Conservation (phyloP, 1,140 invertebrate species). For the Drosophila kikkawai region DNA sequence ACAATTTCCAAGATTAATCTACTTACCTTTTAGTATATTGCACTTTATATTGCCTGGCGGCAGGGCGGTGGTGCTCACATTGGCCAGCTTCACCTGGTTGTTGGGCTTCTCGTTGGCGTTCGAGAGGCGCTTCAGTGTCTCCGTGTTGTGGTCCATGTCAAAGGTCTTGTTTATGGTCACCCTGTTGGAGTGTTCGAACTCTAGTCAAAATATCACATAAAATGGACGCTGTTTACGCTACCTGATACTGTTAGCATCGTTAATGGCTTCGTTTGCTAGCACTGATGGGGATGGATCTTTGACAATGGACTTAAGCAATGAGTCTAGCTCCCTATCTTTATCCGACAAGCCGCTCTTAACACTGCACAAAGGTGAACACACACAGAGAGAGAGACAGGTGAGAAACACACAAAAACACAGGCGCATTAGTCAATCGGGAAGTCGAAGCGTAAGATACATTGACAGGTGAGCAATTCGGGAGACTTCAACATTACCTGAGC, state of each 20-base stretch:
- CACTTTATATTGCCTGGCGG: constrained; percentile 96
- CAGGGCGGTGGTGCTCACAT: constrained; percentile 88
- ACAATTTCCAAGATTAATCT: neutral
- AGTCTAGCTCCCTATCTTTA: constrained; percentile 87
- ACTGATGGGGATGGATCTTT: constrained; percentile 87
- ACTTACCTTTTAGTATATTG: constrained; percentile 95
- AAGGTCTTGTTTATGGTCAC: constrained; percentile 87
- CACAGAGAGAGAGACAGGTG: constrained; percentile 48
- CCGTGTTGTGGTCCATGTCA: constrained; percentile 87
- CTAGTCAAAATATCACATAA: constrained; percentile 63
- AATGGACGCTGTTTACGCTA: constrained; percentile 62
- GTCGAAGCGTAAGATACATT: constrained; percentile 41
- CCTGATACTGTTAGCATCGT: constrained; percentile 85
- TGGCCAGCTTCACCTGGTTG: constrained; percentile 88
- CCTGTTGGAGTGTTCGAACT: constrained; percentile 66
- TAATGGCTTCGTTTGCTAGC: constrained; percentile 85
- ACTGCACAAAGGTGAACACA: constrained; percentile 83
- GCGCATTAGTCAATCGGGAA: constrained; percentile 64
- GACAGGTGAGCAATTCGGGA: constrained; percentile 1
- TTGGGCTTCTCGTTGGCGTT: constrained; percentile 88
- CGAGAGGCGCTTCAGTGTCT: constrained; percentile 86
- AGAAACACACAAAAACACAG: constrained; percentile 63
- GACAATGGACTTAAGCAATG: constrained; percentile 86
- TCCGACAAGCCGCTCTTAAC: constrained; percentile 86
- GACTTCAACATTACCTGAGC: constrained; percentile 63